Evolutionary conservation across 2,888 invertebrate species (phyloP).

Genomic region (Alsophila aescularia): DNA sequence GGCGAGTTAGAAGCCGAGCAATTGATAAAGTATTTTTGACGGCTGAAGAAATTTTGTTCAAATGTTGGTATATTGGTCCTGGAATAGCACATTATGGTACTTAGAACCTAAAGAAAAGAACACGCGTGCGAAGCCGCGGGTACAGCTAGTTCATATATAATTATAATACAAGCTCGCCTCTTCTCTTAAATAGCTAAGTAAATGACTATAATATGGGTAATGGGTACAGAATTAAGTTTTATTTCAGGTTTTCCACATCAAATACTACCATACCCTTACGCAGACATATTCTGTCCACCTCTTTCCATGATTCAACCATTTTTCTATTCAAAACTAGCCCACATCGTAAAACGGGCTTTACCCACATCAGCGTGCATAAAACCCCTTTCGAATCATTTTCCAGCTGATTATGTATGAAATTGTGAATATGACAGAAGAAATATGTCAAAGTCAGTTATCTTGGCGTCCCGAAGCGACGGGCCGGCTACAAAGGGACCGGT

Average conservation of each 20-base stretch:
- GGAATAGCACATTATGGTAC: too few relatives aligned
- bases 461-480: slow-evolving; percentile 12
- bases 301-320: slow-evolving; percentile 25
- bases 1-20: too few relatives aligned
- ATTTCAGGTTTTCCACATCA: not conserved
- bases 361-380: slow-evolving; percentile 23
- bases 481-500: slow-evolving; percentile 1
- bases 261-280: slow-evolving; percentile 5
- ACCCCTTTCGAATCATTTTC: slow-evolving; percentile 30
- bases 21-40: too few relatives aligned
- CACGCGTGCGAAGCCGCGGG: too few relatives aligned
- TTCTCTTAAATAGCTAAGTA: too few relatives aligned
- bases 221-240: not conserved
- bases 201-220: too few relatives aligned
- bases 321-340: slow-evolving; percentile 18
- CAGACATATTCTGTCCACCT: slow-evolving; percentile 19
- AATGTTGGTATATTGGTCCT: too few relatives aligned
- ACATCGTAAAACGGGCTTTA: not conserved
- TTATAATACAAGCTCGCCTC: too few relatives aligned
- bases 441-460: slow-evolving; percentile 36
- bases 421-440: slow-evolving; percentile 39
- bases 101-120: too few relatives aligned
- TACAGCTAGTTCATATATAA: too few relatives aligned
- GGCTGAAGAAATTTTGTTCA: too few relatives aligned
- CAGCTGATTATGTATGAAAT: slow-evolving; percentile 35